These are phyloP conservation scores for Heliangelus exortis DNA, from an alignment of 2,797 vertebrate species.

Conservation along the genomic window DNA sequence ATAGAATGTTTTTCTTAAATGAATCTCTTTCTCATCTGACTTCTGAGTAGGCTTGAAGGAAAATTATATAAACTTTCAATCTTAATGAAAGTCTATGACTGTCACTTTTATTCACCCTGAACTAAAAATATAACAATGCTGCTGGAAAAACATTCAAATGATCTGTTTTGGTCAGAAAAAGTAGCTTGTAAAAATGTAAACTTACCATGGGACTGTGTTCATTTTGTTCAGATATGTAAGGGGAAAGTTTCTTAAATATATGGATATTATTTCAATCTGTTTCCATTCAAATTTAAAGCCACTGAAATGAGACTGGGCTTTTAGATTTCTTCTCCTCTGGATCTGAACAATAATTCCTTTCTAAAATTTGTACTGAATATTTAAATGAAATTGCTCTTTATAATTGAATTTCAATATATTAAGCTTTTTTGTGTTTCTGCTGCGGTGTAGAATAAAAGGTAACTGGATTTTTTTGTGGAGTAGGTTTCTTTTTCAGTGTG, in stretches of 20 bases:
- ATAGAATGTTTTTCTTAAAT: neutral
- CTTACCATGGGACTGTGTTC: neutral
- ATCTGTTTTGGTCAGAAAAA: neutral
- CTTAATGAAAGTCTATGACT: neutral
- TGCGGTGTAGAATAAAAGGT: neutral
- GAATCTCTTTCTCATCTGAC: neutral
- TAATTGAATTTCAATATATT: neutral
- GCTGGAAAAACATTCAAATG: neutral
- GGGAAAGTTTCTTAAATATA: neutral
- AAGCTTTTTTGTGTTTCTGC: neutral
- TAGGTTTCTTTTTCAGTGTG: neutral
- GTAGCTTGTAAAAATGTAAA: neutral
- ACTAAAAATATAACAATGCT: constrained; percentile 9
- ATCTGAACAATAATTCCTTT: neutral
- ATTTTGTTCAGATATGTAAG: neutral
- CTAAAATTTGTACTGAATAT: neutral
- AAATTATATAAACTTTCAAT: neutral
- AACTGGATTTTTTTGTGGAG: neutral
- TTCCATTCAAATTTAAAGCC: neutral
- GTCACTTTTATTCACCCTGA: constrained; percentile 12
- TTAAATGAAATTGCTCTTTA: neutral
- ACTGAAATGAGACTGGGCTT: neutral
- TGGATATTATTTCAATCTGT: neutral
- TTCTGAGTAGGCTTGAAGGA: neutral
- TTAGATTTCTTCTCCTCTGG: rapidly evolving